Base-by-base conservation (phyloP, 1,140 invertebrate genomes). In the Branchinecta lynchi region DNA sequence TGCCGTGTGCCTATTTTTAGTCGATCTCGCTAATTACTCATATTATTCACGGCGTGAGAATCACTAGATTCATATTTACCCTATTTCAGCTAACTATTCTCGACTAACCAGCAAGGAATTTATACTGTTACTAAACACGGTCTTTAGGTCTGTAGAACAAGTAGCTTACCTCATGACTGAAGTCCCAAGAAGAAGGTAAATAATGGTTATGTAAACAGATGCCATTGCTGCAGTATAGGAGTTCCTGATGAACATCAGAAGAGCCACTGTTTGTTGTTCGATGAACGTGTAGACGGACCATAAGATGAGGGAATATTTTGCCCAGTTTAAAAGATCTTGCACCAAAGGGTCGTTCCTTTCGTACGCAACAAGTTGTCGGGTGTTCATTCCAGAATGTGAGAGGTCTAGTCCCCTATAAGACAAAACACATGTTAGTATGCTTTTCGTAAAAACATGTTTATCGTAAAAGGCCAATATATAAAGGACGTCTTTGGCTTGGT, bases 231-330 rank as follows among this genome's bases (percentile, higher is more conserved):
- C 88, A 8, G 84, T 86, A 43, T 91, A 83, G 0, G 86, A 84
- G 72, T 86, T 85, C 74, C 88, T 90, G 0, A 93, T 82, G 8
- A 92, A 81, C 83, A 93, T 86, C 73, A 93, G 81, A 44, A 92
- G 81, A 0, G 88, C 86, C 44, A 93, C 85, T 0, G 89, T 86
- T 71, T 92, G 84, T 75, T 94, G 90, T 75, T 95, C 90, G 0
- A 88, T 85, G 70, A 90, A 86, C 0, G 90, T 81, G 69, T 76
- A 78, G n/a, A 77, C 74, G 8, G 75, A 74, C 79, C 78, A 79
- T 0, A 94, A 78, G 0, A 86, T 83, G 0, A 79, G 80, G 7
- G 82, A 79, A 71, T 87, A 85, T 74, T 84, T 84, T 1, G 83
- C 44, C 76, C 81, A 86, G 70, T 15, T 20, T 70, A 46, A 69